phyloP scores from a whole-genome alignment of 2,113 vertebrate genomes.

The Marcusenius ussheri region DNA sequence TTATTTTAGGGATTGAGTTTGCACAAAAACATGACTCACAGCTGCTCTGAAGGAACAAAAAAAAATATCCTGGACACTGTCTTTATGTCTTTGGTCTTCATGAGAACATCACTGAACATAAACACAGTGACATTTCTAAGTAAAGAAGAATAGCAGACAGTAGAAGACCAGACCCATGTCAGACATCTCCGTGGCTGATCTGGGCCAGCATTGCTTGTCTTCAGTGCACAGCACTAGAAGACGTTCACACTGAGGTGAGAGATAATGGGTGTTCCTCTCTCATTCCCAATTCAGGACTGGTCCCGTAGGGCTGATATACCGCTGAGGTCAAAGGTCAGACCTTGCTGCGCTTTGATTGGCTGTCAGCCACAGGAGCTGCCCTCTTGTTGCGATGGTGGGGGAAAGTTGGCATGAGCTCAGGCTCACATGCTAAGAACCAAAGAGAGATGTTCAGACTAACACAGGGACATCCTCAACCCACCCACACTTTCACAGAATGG shows the following conservation, averaged over 20 bases:
- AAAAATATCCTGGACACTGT: not conserved
- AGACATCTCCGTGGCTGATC: not conserved
- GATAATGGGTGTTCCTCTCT: not conserved
- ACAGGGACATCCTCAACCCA: not conserved
- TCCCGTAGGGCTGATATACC: not conserved
- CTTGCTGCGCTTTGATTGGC: conserved; percentile 68
- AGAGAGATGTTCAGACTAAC: not conserved
- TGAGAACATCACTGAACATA: not conserved
- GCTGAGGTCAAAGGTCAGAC: conserved; percentile 53
- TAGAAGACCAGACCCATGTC: not conserved
- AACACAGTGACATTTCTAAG: not conserved
- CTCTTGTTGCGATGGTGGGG: conserved; percentile 94
- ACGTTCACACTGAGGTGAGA: not conserved
- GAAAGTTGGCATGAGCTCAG: conserved; percentile 95
- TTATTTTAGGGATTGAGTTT: not conserved
- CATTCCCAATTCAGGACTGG: not conserved
- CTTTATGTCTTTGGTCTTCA: not conserved
- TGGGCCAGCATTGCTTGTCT: not conserved
- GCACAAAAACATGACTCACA: not conserved
- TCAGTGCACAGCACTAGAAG: not conserved
- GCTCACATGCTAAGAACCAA: conserved; percentile 71
- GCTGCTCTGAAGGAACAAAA: not conserved
- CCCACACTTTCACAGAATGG: not conserved
- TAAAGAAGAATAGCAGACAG: not conserved
- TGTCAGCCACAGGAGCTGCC: conserved; percentile 37